These are phyloP conservation scores for Trinectes maculatus DNA, from an alignment of 2,113 vertebrate genomes.

Conservation along the genomic window DNA sequence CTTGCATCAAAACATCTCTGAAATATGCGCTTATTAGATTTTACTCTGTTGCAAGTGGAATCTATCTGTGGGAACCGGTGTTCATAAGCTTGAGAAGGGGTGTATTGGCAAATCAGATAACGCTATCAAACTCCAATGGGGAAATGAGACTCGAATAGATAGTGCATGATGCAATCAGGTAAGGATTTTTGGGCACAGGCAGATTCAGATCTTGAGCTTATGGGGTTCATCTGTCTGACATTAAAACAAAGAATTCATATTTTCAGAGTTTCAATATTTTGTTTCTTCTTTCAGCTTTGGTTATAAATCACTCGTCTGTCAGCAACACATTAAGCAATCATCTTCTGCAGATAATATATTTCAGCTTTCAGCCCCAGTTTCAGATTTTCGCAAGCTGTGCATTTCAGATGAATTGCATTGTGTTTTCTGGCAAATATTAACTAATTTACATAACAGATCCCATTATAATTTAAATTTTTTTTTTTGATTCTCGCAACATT, in stretches of 20 bases:
- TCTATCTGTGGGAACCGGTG: constrained; percentile 18
- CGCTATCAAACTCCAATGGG: background rate
- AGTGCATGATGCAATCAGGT: background rate
- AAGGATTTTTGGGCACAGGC: background rate
- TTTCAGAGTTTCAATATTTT: background rate
- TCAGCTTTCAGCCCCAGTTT: background rate
- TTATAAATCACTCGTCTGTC: background rate
- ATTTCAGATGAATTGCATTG: background rate
- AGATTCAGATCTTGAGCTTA: background rate
- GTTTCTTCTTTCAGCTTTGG: background rate
- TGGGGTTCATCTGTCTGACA: background rate
- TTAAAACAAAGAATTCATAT: background rate
- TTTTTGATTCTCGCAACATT: no score
- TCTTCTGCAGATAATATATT: background rate
- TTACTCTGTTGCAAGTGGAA: background rate
- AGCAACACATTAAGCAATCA: constrained; percentile 1
- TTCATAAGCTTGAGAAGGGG: constrained; percentile 4
- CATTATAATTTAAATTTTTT: no score
- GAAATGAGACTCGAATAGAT: constrained; percentile 1
- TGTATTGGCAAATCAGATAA: constrained; percentile 23
- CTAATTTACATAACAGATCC: no score
- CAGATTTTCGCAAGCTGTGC: background rate
- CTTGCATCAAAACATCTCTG: constrained; percentile 3
- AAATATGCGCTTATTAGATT: constrained; percentile 17
- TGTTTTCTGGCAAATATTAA: no score